These are phyloP conservation scores for Antennarius striatus DNA, from an alignment of 2,113 vertebrate species.

Conservation along the genomic window DNA sequence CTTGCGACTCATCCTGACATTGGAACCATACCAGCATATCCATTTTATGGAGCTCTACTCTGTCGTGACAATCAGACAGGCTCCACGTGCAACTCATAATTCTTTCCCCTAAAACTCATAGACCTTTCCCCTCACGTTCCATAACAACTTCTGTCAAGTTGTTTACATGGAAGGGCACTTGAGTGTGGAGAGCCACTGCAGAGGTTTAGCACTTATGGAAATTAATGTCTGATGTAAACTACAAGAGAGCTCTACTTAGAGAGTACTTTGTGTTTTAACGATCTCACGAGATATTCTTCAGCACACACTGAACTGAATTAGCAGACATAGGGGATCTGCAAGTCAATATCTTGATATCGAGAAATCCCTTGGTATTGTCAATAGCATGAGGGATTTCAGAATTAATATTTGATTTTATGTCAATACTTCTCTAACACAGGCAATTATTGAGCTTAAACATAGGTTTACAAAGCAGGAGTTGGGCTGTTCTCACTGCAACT, in stretches of 20 bases:
- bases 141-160: conserved; percentile 23
- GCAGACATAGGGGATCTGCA: neutral
- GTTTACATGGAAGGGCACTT: conserved; percentile 54
- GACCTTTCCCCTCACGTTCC: conserved; percentile 14
- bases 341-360: neutral
- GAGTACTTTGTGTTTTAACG: conserved; percentile 3
- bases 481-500: conserved; percentile 11
- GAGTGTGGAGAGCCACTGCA: conserved; percentile 29
- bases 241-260: conserved; percentile 7
- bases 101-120: conserved; percentile 13
- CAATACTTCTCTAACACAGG: conserved; percentile 10
- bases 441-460: neutral
- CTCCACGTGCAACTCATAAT: conserved; percentile 25
- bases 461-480: neutral
- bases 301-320: neutral
- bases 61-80: conserved; percentile 60
- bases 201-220: conserved; percentile 17
- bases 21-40: conserved; percentile 37
- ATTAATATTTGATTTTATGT: conserved; percentile 12
- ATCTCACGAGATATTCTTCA: conserved; percentile 8
- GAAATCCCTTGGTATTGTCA: neutral
- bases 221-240: conserved; percentile 23
- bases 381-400: conserved; percentile 5
- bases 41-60: conserved; percentile 33
- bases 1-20: conserved; percentile 25